These are phyloP conservation scores for Ypsolopha scabrella DNA, from an alignment of 2,888 invertebrate species.

Conservation along the genomic window DNA sequence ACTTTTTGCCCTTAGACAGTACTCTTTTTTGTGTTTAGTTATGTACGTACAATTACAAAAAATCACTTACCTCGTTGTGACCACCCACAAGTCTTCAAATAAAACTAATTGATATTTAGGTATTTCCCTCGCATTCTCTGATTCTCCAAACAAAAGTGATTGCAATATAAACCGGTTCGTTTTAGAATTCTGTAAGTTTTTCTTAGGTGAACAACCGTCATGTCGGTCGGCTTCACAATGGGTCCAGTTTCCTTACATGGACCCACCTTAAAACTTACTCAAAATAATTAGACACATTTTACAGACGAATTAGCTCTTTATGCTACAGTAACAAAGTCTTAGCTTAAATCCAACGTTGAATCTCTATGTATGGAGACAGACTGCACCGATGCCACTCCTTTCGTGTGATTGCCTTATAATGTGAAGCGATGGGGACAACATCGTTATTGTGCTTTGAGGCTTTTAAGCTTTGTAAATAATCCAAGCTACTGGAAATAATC, in stretches of 20 bases:
- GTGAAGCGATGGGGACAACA: too few relatives aligned
- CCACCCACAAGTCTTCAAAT: neutral
- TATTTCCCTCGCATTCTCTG: neutral
- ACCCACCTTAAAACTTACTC: slow-evolving; percentile 17
- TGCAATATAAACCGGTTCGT: slow-evolving; percentile 16
- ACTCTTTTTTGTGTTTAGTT: too few relatives aligned
- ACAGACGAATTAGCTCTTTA: too few relatives aligned
- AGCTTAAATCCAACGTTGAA: too few relatives aligned
- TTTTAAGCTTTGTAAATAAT: too few relatives aligned
- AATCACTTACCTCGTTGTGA: too few relatives aligned
- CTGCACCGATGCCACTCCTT: slow-evolving; percentile 3
- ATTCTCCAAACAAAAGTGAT: slow-evolving; percentile 15
- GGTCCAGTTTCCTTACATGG: slow-evolving; percentile 55
- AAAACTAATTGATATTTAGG: neutral
- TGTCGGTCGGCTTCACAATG: slow-evolving; percentile 37
- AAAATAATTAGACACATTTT: too few relatives aligned
- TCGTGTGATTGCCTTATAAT: slow-evolving; percentile 2
- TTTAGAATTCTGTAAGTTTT: slow-evolving; percentile 39
- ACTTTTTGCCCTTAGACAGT: too few relatives aligned
- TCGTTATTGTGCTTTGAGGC: too few relatives aligned
- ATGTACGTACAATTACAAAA: too few relatives aligned
- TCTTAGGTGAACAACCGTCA: slow-evolving; percentile 51
- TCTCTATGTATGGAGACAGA: slow-evolving; percentile 12
- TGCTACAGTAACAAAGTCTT: too few relatives aligned
- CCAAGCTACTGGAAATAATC: too few relatives aligned